Percentiles rank a stretch among this genome's conserved stretches.
These are phyloP conservation scores for Pomacea canaliculata DNA, from an alignment of 2,888 invertebrate genomes.

Conservation along the genomic window DNA sequence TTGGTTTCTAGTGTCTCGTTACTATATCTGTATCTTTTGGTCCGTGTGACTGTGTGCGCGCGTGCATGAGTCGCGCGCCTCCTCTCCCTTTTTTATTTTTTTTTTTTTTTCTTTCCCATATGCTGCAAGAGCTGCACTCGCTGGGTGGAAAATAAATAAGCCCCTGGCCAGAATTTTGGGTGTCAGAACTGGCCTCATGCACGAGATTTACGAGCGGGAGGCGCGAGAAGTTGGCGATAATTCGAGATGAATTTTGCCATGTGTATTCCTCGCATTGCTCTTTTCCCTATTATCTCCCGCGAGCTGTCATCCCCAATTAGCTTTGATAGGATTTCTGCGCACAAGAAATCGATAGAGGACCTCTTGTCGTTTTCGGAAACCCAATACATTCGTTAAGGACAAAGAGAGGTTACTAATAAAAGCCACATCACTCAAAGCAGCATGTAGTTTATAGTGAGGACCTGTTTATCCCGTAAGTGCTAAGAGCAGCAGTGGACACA, in stretches of 20 bases:
- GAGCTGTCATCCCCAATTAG: conserved; percentile 37
- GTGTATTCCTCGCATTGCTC: conserved; percentile 32
- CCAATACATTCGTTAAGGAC: conserved; percentile 28
- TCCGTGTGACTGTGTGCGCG: too few species aligned
- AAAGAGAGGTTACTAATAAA: conserved; percentile 27
- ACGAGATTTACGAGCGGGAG: conserved; percentile 29
- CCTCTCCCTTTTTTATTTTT: neutral
- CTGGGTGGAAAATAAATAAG: conserved; percentile 38
- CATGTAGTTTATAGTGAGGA: neutral
- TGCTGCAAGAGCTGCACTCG: conserved; percentile 4
- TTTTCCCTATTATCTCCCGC: conserved; percentile 28
- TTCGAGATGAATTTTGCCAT: conserved; percentile 34
- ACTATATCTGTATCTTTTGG: too few species aligned
- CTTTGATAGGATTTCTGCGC: conserved; percentile 32
- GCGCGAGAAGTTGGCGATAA: conserved; percentile 33
- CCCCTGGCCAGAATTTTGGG: conserved; percentile 32
- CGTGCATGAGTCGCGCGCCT: neutral
- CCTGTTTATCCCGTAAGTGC: conserved; percentile 19
- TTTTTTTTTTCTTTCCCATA: neutral
- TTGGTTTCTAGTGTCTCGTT: neutral
- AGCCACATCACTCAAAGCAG: conserved; percentile 18
- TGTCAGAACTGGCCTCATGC: conserved; percentile 30
- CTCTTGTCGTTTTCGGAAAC: conserved; percentile 24
- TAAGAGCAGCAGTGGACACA: conserved; percentile 2
- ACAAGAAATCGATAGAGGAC: conserved; percentile 11